phyloP scores from a whole-genome alignment of 2,797 vertebrate species.

The Melopsittacus undulatus region DNA sequence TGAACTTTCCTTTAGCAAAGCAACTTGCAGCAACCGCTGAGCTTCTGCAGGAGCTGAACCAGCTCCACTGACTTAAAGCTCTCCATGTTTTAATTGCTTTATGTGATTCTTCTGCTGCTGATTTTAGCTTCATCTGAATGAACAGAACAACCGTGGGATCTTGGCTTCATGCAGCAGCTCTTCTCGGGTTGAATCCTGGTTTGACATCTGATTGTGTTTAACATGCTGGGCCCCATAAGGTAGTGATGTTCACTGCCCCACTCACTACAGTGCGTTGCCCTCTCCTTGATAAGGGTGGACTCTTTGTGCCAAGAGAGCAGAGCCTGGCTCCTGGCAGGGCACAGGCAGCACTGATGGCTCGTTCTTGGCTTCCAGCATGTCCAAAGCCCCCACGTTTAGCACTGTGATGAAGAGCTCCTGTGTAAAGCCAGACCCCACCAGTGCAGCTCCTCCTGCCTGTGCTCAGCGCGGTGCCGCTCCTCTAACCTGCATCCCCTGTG shows the following conservation, averaged over 20 bases:
- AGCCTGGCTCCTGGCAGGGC: not conserved
- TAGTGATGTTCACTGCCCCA: not conserved
- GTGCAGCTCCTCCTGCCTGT: not conserved
- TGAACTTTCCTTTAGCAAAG: conserved; percentile 59
- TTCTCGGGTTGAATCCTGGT: not conserved
- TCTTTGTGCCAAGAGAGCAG: not conserved
- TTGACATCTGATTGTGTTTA: not conserved
- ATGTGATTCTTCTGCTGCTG: not conserved
- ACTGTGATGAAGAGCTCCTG: not conserved
- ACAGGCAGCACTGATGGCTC: not conserved
- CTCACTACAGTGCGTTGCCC: not conserved
- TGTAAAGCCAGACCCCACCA: not conserved
- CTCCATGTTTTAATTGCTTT: not conserved
- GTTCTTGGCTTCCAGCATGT: not conserved
- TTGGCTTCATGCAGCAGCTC: conserved; percentile 42
- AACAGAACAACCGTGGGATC: not conserved
- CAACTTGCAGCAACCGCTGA: not conserved
- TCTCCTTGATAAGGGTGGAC: rapidly evolving
- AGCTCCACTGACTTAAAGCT: not conserved
- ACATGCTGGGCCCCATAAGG: not conserved
- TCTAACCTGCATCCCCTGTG: conserved; percentile 27
- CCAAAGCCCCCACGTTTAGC: rapidly evolving
- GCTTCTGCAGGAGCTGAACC: not conserved
- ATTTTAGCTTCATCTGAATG: not conserved
- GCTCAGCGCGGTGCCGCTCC: not conserved